phyloP scores from a whole-genome alignment of 2,888 invertebrate genomes.

The Chymomyza caudatula region DNA sequence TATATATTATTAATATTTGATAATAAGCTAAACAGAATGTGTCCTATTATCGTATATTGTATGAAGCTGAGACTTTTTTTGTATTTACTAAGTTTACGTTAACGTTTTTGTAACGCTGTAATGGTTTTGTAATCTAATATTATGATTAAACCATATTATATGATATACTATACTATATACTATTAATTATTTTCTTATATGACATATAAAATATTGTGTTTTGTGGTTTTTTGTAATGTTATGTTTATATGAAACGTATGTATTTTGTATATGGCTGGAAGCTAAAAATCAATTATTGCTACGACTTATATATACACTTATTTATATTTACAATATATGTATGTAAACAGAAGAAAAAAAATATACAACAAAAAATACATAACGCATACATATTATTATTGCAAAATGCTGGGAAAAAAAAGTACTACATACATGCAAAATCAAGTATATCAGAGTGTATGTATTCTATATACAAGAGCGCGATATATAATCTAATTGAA shows the following conservation, averaged over 20 bases:
- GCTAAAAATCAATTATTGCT: slow-evolving; percentile 30
- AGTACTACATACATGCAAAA: slow-evolving; percentile 17
- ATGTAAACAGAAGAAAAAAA: background rate
- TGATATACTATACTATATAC: slow-evolving; percentile 4
- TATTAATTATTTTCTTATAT: background rate
- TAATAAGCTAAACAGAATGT: slow-evolving; percentile 35
- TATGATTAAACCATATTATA: slow-evolving; percentile 9
- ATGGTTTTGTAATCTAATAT: slow-evolving; percentile 24
- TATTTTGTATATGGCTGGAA: slow-evolving; percentile 41
- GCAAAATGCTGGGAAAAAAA: background rate
- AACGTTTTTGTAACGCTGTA: slow-evolving; percentile 9
- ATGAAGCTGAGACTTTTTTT: slow-evolving; percentile 32
- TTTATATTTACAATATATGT: slow-evolving; percentile 14
- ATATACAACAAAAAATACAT: slow-evolving; percentile 7
- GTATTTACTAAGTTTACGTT: slow-evolving; percentile 38
- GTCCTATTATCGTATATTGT: slow-evolving; percentile 40
- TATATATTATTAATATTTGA: background rate
- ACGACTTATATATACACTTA: slow-evolving; percentile 3
- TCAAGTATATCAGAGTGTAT: slow-evolving; percentile 20
- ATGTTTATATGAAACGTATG: slow-evolving; percentile 37
- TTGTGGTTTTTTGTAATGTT: slow-evolving; percentile 52
- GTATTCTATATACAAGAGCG: slow-evolving; percentile 33
- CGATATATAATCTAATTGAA: slow-evolving; percentile 46
- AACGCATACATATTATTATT: background rate
- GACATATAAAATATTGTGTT: slow-evolving; percentile 35